A percentile compares a stretch with the other conserved stretches of the same genome.
phyloP scores from a whole-genome alignment of 2,888 invertebrate genomes.

The Athalia rosae region DNA sequence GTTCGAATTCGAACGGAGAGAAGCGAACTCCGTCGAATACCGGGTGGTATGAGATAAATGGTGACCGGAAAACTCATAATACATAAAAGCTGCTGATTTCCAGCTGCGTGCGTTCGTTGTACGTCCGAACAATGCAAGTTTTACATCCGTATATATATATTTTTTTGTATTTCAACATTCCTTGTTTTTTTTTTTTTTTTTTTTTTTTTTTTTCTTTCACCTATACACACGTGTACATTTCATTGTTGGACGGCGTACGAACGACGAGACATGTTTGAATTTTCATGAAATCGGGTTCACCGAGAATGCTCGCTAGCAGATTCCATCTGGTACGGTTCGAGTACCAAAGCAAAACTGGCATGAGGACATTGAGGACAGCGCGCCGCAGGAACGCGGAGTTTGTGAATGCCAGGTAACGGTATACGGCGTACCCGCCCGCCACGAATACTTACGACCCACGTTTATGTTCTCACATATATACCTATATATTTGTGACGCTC shows the following conservation, averaged over 20 bases:
- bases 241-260: background rate
- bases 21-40: too few relatives aligned
- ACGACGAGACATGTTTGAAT: background rate
- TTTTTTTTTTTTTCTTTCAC: background rate
- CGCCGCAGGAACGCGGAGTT: conserved; percentile 6
- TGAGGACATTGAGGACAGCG: background rate
- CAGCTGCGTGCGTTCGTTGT: too few relatives aligned
- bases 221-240: background rate
- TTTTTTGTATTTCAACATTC: background rate
- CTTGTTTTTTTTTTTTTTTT: background rate
- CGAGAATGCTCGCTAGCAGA: background rate
- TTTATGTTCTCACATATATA: background rate
- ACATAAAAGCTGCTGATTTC: too few relatives aligned
- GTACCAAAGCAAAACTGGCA: background rate
- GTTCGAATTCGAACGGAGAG: too few relatives aligned
- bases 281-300: background rate
- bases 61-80: too few relatives aligned
- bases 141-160: too few relatives aligned
- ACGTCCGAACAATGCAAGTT: too few relatives aligned
- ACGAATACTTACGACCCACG: too few relatives aligned
- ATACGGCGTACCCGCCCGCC: conserved; percentile 22
- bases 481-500: background rate
- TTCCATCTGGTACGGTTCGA: background rate
- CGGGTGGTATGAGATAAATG: too few relatives aligned
- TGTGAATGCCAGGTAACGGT: conserved; percentile 41